Percentiles rank a stretch among this genome's conserved stretches.
These are phyloP conservation scores for Chinchilla lanigera DNA, from an alignment of 2,113 vertebrate species.

Conservation along the genomic window DNA sequence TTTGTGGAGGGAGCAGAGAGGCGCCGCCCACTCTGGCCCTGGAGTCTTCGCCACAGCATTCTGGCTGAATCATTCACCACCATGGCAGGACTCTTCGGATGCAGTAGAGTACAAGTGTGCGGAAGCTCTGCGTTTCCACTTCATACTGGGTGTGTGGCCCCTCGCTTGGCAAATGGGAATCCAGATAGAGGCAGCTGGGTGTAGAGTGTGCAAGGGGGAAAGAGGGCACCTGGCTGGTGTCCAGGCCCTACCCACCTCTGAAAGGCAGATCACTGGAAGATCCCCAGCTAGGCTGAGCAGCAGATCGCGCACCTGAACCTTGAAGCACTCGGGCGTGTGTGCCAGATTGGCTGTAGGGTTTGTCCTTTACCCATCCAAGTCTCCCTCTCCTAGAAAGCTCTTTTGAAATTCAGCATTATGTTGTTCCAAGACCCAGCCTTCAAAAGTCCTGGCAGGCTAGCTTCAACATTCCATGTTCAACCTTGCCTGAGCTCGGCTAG, in stretches of 20 bases:
- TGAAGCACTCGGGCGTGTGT: background rate
- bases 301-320: background rate
- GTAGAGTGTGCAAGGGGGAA: background rate
- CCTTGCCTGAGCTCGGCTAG: constrained; percentile 32
- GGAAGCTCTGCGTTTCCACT: background rate
- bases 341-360: background rate
- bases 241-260: background rate
- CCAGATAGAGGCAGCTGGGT: background rate
- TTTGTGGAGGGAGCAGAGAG: background rate
- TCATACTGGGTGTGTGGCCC: background rate
- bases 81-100: background rate
- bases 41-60: background rate
- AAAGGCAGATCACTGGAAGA: background rate
- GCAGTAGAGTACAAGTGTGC: background rate
- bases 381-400: constrained; percentile 8
- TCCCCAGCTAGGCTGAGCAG: background rate
- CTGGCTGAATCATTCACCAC: background rate
- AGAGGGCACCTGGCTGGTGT: background rate
- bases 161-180: background rate
- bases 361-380: background rate
- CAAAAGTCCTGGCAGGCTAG: background rate
- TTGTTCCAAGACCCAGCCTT: constrained; percentile 33
- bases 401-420: constrained; percentile 15
- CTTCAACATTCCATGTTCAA: constrained; percentile 64
- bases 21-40: background rate